Percentiles rank a stretch among this genome's conserved stretches.
phyloP scores from a whole-genome alignment of 1,140 invertebrate genomes.

The Dryas iulia region DNA sequence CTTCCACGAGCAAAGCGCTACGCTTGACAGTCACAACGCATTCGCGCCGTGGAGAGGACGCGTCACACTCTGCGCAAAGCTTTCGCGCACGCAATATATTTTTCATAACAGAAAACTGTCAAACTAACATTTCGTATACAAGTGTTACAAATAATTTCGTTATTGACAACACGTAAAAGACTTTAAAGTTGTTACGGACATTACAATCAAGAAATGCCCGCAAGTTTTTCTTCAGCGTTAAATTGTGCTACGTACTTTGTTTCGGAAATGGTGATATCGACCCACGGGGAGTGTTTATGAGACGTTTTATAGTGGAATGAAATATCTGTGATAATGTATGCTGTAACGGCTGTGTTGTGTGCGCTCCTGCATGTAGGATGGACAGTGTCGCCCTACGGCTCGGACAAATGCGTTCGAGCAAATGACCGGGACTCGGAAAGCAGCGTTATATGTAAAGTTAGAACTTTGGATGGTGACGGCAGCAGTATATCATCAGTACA shows the following conservation, averaged over 20 bases:
- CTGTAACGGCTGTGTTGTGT: constrained; percentile 60
- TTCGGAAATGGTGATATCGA: constrained; percentile 80
- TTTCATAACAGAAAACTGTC: constrained; percentile 68
- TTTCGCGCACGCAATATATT: constrained; percentile 65
- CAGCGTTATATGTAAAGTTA: constrained; percentile 84
- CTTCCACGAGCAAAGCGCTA: constrained; percentile 63
- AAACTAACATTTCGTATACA: constrained; percentile 46
- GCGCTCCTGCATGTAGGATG: constrained; percentile 63
- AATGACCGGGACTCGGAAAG: constrained; percentile 63
- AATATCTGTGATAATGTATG: constrained; percentile 77
- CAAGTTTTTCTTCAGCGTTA: constrained; percentile 68
- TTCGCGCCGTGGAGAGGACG: constrained; percentile 58
- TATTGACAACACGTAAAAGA: constrained; percentile 34
- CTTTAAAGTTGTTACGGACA: constrained; percentile 44
- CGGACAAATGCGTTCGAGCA: constrained; percentile 66
- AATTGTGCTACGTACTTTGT: constrained; percentile 73
- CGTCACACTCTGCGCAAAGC: constrained; percentile 44
- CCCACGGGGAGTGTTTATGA: constrained; percentile 78
- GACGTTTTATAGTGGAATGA: constrained; percentile 75
- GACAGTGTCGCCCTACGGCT: constrained; percentile 57
- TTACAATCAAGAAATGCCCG: constrained; percentile 67
- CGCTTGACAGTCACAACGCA: constrained; percentile 70
- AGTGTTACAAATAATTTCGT: constrained; percentile 41
- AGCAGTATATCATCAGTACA: constrained; percentile 81
- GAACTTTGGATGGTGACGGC: constrained; percentile 85